Evolutionary conservation across 1,140 invertebrate genomes (phyloP).

Genomic region (Pogonus chalceus): DNA sequence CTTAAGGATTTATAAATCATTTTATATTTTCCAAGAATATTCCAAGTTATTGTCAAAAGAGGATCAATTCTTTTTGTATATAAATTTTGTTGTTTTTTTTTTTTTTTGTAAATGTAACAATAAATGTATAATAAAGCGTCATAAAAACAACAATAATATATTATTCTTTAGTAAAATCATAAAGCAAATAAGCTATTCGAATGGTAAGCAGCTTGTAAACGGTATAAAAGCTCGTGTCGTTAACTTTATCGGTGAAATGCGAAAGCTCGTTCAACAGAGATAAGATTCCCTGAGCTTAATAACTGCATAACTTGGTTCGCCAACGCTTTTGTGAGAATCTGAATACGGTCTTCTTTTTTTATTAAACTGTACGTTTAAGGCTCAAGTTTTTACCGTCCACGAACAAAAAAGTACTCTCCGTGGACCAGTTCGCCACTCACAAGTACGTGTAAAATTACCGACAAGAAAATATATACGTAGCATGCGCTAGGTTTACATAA

Average conservation of each 20-base stretch:
- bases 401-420: neutral
- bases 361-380: slow-evolving; percentile 4
- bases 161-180: neutral
- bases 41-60: neutral
- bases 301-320: neutral
- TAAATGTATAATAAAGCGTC: neutral
- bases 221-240: neutral
- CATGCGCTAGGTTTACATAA: neutral
- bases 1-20: neutral
- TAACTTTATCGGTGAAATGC: slow-evolving; percentile 3
- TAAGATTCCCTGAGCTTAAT: slow-evolving; percentile 4
- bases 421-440: neutral
- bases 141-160: neutral
- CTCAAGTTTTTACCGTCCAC: neutral
- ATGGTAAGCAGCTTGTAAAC: too few species aligned
- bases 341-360: neutral
- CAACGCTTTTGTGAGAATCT: neutral
- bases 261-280: slow-evolving; percentile 1
- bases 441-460: slow-evolving; percentile 5
- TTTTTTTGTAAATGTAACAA: neutral
- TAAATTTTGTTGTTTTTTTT: neutral
- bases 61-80: neutral
- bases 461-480: neutral
- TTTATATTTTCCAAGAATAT: neutral
- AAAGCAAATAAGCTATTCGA: too few species aligned